Evolutionary conservation across 2,797 vertebrate genomes (phyloP).

Genomic region (Petrocephalus sullivani): DNA sequence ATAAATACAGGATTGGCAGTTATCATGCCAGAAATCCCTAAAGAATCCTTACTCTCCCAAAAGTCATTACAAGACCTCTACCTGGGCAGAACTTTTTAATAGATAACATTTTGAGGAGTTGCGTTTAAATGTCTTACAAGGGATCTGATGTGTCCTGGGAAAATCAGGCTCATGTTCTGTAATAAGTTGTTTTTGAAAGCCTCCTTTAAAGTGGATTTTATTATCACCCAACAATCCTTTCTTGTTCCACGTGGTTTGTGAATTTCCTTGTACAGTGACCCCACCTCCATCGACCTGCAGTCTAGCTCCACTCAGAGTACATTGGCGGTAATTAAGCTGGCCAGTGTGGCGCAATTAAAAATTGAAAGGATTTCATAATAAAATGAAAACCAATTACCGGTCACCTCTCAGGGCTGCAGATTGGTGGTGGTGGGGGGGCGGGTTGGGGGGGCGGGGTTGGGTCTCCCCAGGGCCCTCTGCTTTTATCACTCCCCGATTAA

Average conservation of each 20-base stretch:
- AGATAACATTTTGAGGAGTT: not conserved
- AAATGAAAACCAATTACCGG: constrained; percentile 35
- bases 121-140: not conserved
- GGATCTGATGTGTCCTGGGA: not conserved
- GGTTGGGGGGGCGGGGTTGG: not conserved
- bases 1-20: not conserved
- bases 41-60: not conserved
- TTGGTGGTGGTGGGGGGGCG: not conserved
- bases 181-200: not conserved
- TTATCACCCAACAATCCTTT: not conserved
- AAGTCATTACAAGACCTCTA: not conserved
- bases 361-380: constrained; percentile 35
- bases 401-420: constrained; percentile 8
- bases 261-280: not conserved
- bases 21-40: not conserved
- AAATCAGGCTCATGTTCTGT: not conserved
- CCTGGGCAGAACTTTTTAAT: not conserved
- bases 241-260: not conserved
- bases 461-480: constrained; percentile 6
- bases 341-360: constrained; percentile 28
- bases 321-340: constrained; percentile 30
- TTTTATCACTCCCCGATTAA: constrained; percentile 18
- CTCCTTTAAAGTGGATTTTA: not conserved
- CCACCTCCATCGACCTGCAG: not conserved
- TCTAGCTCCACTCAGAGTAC: constrained; percentile 2